Evolutionary conservation across 2,888 invertebrate genomes (phyloP).

Genomic region (Proisotoma minuta): DNA sequence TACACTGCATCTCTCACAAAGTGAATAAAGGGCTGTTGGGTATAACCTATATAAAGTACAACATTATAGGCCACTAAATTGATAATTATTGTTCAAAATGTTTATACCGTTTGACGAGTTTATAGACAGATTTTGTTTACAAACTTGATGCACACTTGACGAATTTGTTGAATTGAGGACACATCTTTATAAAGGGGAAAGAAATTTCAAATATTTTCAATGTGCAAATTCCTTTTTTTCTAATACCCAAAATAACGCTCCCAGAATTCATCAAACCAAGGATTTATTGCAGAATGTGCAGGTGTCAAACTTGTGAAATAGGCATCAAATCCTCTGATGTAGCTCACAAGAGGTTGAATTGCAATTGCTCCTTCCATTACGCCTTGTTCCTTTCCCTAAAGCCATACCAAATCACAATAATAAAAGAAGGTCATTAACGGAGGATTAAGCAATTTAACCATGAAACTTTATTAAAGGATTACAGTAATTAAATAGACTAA

Average conservation of each 20-base stretch:
- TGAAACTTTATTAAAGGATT: too few relatives aligned
- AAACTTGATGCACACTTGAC: too few relatives aligned
- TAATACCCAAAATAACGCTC: conserved; percentile 51
- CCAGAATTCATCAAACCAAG: conserved; percentile 58
- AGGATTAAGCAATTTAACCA: background rate
- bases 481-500: too few relatives aligned
- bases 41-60: too few relatives aligned
- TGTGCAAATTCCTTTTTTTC: background rate
- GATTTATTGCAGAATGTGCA: conserved; percentile 51
- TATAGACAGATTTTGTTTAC: too few relatives aligned
- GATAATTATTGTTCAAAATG: too few relatives aligned
- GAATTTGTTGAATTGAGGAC: too few relatives aligned
- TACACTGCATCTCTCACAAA: conserved; percentile 57
- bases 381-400: conserved; percentile 48
- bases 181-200: too few relatives aligned
- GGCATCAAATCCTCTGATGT: conserved; percentile 54
- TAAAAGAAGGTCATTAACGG: background rate
- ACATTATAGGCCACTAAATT: too few relatives aligned
- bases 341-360: conserved; percentile 55
- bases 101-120: too few relatives aligned
- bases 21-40: conserved; percentile 54
- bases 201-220: background rate
- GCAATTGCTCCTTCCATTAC: conserved; percentile 56
- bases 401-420: background rate
- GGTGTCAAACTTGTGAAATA: conserved; percentile 53